Base-by-base conservation (phyloP, 2,888 invertebrate species). In the Kryphioiulus occultus region DNA sequence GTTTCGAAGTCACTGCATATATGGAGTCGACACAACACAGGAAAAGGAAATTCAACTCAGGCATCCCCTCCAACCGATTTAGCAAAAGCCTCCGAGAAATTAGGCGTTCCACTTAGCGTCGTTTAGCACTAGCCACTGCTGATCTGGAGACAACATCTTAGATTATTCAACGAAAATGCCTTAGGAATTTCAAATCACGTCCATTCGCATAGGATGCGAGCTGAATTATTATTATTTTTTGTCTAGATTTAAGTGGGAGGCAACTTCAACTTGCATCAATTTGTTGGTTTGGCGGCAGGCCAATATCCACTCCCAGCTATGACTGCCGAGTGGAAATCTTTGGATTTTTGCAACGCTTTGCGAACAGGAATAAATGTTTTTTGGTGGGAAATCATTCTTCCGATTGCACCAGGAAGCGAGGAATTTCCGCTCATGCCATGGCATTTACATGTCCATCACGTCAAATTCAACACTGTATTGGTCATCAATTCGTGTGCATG, bases 31-130 rank as follows among this genome's bases (percentile, higher is more conserved):
- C 59, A 59, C 12, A 15, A 53, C 19, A 59, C 59, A 59, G 59
- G 59, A 59, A 59, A n/a, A 59, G 59, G 59, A 59, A 59, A 59
- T 59, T 59, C 59, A 59, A 59, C 59, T 17, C n/a, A n/a, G n/a
- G 35, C 59, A 59, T 59, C 59, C 59, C 17, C 59, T 59, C 19
- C 7, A 59, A 59, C 59, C n/a, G 53, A 53, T 53, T 53, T 53
- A 53, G 59, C 19, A 59, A 59, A 4, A 7, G 22, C 53, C 17
- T 53, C 53, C 53, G n/a, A 59, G 59, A 59, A 47, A 47, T 47
- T 47, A 47, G 47, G 44, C 44, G 44, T 44, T 44, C 44, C 44
- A 44, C 44, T 44, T 44, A 47, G 47, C 47, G 47, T 47, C 17
- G 17, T 47, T 35, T 35, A 35, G 35, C 35, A 7, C 35, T 4